These are phyloP conservation scores for Acanthis flammea DNA, from an alignment of 2,797 vertebrate genomes.

Conservation along the genomic window DNA sequence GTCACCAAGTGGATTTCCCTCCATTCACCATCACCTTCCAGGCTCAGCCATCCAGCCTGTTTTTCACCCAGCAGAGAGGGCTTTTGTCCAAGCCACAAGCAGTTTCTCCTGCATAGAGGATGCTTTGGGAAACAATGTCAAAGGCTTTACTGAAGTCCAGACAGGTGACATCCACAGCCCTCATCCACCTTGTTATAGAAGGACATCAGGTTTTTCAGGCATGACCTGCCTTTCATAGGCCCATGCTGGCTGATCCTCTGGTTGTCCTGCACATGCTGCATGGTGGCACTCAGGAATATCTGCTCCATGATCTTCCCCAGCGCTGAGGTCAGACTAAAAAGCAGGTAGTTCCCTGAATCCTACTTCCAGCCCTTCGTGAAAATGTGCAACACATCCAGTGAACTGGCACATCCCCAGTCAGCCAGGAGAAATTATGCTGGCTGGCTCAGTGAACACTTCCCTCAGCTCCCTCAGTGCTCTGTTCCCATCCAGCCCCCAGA, in stretches of 20 bases:
- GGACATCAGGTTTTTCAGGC: neutral
- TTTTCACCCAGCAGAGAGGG: neutral
- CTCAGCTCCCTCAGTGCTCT: neutral
- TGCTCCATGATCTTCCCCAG: neutral
- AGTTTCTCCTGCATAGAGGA: neutral
- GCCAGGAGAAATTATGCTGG: neutral
- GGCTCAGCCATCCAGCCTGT: neutral
- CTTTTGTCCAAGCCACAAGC: neutral
- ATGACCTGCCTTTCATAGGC: neutral
- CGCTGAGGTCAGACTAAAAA: neutral
- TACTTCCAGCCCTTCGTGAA: neutral
- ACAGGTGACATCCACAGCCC: neutral
- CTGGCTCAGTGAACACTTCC: neutral
- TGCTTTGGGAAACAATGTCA: neutral
- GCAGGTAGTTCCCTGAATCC: neutral
- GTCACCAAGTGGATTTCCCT: accelerated
- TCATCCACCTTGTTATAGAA: neutral
- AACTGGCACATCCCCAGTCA: neutral
- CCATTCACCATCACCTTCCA: neutral
- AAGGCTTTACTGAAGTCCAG: neutral
- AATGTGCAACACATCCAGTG: neutral
- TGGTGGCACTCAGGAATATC: neutral
- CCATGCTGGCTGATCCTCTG: neutral
- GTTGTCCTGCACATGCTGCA: neutral
- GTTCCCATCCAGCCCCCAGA: neutral